Evolutionary conservation across 2,797 vertebrate species (phyloP).

Genomic region (Ataeniobius toweri): DNA sequence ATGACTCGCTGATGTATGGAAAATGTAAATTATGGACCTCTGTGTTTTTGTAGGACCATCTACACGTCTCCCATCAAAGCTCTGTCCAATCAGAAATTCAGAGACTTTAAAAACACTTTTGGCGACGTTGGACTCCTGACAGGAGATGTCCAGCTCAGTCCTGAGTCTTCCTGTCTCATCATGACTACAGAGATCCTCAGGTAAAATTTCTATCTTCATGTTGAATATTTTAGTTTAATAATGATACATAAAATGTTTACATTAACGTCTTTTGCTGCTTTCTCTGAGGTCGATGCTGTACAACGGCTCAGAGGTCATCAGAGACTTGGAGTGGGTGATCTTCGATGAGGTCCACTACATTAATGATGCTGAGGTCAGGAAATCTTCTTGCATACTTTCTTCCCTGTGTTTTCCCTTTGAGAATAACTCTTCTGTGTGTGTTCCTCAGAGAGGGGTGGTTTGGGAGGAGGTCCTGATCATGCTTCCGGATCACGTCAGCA

Average conservation of each 20-base stretch:
- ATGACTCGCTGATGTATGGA: background rate
- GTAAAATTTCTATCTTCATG: conserved; percentile 57
- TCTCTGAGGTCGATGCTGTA: conserved; percentile 90
- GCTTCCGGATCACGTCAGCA: conserved; percentile 93
- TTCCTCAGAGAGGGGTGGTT: conserved; percentile 88
- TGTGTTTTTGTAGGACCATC: conserved; percentile 80
- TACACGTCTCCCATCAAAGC: conserved; percentile 95
- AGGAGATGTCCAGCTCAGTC: conserved; percentile 90
- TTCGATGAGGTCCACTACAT: conserved; percentile 97
- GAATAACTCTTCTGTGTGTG: conserved; percentile 12
- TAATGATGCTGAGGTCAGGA: conserved; percentile 88
- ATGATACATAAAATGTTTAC: background rate
- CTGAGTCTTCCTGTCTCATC: conserved; percentile 91
- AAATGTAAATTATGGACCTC: background rate
- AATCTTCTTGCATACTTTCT: background rate
- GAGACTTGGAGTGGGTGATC: conserved; percentile 95
- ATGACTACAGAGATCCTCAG: conserved; percentile 96
- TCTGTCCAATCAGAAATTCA: conserved; percentile 94
- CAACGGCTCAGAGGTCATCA: conserved; percentile 92
- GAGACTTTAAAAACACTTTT: conserved; percentile 91
- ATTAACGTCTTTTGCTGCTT: background rate
- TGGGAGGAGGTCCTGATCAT: conserved; percentile 96
- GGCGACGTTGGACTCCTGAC: conserved; percentile 91
- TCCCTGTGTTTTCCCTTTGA: background rate
- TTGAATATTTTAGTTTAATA: background rate